Evolutionary conservation across 2,888 invertebrate species (phyloP).

Genomic region (Eupithecia tripunctaria): DNA sequence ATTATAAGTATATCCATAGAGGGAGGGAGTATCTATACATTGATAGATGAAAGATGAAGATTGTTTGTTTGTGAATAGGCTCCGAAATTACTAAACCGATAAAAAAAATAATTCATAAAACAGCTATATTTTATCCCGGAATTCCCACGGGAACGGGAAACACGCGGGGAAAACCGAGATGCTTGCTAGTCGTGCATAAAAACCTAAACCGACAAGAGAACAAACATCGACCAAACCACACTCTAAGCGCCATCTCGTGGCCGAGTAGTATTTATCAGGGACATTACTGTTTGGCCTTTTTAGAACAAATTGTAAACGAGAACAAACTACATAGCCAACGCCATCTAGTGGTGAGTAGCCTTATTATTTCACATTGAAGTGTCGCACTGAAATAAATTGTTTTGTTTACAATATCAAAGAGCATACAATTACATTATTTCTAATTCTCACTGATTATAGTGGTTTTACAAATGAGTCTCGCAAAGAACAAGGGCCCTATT

Average conservation of each 20-base stretch:
- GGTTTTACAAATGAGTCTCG: conserved; percentile 45
- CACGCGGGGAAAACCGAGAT: no score
- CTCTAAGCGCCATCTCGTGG: not conserved
- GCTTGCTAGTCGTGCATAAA: no score
- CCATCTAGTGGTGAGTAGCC: not conserved
- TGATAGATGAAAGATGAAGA: no score
- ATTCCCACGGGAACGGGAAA: no score
- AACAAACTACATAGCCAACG: not conserved
- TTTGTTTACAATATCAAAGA: not conserved
- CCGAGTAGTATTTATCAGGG: not conserved
- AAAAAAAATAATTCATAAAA: no score
- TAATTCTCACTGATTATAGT: not conserved
- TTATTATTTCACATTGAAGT: not conserved
- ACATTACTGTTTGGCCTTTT: not conserved
- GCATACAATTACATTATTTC: not conserved
- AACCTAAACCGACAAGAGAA: no score
- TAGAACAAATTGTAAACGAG: not conserved
- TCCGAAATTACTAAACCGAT: no score
- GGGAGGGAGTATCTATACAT: no score
- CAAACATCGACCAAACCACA: no score
- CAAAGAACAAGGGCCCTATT: conserved; percentile 63
- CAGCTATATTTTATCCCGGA: no score
- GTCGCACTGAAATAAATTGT: not conserved
- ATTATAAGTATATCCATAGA: no score
- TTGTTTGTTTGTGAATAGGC: no score